A percentile compares a stretch with the other conserved stretches of the same genome.
Evolutionary conservation across 2,888 invertebrate genomes (phyloP).

Genomic region (Luperina testacea): DNA sequence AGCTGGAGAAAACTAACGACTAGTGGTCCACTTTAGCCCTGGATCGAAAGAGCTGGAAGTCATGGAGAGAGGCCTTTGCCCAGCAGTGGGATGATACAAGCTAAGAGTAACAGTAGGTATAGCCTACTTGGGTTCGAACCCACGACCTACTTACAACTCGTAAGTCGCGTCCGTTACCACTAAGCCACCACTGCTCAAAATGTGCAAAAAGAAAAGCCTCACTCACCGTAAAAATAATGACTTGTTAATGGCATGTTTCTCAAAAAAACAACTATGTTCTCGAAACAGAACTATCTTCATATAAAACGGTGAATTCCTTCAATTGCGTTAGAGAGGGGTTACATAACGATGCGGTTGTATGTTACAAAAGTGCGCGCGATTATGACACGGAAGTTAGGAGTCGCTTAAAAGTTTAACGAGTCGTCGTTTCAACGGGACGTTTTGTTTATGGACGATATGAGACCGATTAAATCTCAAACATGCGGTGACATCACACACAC

Average conservation of each 20-base stretch:
- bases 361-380: constrained; percentile 65
- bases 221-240: not conserved
- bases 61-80: not conserved
- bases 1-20: not conserved
- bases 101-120: not conserved
- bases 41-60: not conserved
- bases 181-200: not conserved
- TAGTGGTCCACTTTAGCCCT: not conserved
- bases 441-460: constrained; percentile 72
- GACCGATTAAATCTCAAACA: constrained; percentile 72
- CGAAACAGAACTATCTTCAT: not conserved
- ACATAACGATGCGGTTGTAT: constrained; percentile 33
- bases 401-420: constrained; percentile 76
- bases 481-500: constrained; percentile 43
- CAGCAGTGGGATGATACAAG: not conserved
- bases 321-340: constrained; percentile 21
- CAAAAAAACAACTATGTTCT: not conserved
- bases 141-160: not conserved
- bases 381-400: constrained; percentile 71
- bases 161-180: not conserved
- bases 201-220: not conserved
- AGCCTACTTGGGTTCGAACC: not conserved
- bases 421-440: constrained; percentile 70
- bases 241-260: not conserved
- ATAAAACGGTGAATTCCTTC: constrained; percentile 9